Conservation (phyloP, 2,888 invertebrate genomes). For the Xiphydria camelus region DNA sequence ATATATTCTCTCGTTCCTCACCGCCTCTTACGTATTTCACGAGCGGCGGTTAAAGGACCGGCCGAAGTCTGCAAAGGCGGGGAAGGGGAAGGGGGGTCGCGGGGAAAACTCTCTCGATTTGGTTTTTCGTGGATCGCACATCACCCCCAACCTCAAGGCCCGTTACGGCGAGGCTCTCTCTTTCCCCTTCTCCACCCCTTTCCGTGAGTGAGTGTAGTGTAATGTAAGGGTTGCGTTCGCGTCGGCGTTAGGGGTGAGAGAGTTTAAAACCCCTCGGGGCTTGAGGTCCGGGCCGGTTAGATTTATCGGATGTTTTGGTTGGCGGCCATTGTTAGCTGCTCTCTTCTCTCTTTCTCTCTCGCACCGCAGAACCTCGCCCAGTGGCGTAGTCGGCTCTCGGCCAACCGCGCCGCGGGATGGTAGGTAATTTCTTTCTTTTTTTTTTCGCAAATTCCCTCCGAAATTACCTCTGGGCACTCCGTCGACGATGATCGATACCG, state of each 20-base stretch:
- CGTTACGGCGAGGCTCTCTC: conserved; percentile 30
- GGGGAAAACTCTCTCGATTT: conserved; percentile 40
- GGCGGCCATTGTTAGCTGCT: conserved; percentile 57
- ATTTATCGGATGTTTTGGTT: conserved; percentile 59
- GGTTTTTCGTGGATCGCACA: conserved; percentile 49
- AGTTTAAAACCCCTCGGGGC: conserved; percentile 57
- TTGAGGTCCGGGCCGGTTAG: conserved; percentile 56
- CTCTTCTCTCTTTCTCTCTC: conserved; percentile 31
- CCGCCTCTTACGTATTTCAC: conserved; percentile 12
- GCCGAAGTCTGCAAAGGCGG: not conserved
- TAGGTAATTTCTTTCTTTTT: not conserved
- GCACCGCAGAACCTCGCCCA: not conserved
- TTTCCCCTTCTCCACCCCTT: too few relatives aligned
- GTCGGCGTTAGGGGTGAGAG: conserved; percentile 43
- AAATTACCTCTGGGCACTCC: too few relatives aligned
- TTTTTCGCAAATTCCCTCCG: too few relatives aligned
- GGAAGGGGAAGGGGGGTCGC: conserved; percentile 13
- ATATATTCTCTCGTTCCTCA: conserved; percentile 1
- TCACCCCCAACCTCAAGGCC: conserved; percentile 30
- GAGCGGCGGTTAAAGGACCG: not conserved
- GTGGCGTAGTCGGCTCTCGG: not conserved
- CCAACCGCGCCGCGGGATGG: not conserved
- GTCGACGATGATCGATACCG: too few relatives aligned
- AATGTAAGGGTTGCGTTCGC: conserved; percentile 55
- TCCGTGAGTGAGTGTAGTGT: conserved; percentile 45